These are phyloP conservation scores for Apaloderma vittatum DNA, from an alignment of 2,113 vertebrate genomes.

Conservation along the genomic window DNA sequence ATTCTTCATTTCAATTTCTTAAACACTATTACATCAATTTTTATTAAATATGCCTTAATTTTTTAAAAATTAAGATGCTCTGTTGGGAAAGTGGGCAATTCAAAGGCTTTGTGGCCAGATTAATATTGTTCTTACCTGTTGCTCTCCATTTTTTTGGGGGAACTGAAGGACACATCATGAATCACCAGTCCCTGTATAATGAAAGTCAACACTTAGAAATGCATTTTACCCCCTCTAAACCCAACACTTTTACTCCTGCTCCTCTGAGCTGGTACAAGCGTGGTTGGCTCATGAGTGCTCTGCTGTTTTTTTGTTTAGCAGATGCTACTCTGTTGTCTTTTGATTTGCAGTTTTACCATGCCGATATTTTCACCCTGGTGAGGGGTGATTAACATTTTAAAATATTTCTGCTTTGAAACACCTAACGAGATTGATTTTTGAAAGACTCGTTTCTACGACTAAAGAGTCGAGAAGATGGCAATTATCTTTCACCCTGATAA, in stretches of 20 bases:
- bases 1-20: neutral
- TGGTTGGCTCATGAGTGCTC: neutral
- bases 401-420: neutral
- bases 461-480: neutral
- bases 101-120: neutral
- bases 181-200: too few relatives aligned
- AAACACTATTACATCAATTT: neutral
- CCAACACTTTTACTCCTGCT: fast-evolving
- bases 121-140: neutral
- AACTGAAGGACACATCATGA: neutral
- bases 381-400: neutral
- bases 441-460: neutral
- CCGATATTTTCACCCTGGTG: neutral
- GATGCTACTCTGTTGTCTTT: neutral
- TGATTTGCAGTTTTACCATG: neutral
- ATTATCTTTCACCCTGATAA: neutral
- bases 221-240: neutral
- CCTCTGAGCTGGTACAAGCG: neutral
- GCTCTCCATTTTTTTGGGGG: neutral
- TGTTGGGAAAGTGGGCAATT: too few relatives aligned
- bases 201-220: neutral
- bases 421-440: neutral
- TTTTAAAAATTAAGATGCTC: neutral
- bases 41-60: neutral
- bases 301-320: neutral